phyloP scores from a whole-genome alignment of 1,140 invertebrate species.

The Panagrolaimus sp. region DNA sequence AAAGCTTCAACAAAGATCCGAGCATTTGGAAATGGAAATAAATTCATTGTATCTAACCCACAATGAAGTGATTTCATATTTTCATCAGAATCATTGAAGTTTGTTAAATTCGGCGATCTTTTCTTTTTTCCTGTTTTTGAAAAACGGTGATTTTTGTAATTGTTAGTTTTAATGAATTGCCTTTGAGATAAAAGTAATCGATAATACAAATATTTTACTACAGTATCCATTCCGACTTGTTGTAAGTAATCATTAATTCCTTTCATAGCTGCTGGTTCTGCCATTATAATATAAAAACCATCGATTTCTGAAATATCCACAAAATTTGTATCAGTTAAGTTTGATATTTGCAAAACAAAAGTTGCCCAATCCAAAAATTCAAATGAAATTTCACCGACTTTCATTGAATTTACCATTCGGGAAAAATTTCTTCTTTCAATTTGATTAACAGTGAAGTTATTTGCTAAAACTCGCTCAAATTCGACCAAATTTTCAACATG shows the following conservation, averaged over 20 bases:
- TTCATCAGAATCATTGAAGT: no score
- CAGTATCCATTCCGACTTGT: neutral
- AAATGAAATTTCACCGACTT: neutral
- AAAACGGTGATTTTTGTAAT: no score
- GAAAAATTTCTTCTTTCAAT: neutral
- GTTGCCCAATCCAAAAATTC: neutral
- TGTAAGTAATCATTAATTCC: neutral
- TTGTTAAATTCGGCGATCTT: no score
- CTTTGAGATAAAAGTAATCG: neutral
- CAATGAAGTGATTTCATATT: no score
- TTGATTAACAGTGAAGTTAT: neutral
- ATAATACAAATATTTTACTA: conserved; percentile 1
- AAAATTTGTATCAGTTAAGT: neutral
- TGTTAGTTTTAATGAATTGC: neutral
- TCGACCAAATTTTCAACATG: neutral
- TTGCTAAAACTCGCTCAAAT: neutral
- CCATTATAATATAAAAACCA: neutral
- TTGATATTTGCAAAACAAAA: neutral
- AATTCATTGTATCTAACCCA: no score
- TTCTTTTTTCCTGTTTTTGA: no score
- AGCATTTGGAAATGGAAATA: no score
- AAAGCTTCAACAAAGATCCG: no score
- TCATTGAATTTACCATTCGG: neutral
- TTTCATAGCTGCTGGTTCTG: neutral
- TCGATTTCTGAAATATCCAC: neutral